These are phyloP conservation scores for Oxytorus armatus DNA, from an alignment of 2,888 invertebrate genomes.

Conservation along the genomic window DNA sequence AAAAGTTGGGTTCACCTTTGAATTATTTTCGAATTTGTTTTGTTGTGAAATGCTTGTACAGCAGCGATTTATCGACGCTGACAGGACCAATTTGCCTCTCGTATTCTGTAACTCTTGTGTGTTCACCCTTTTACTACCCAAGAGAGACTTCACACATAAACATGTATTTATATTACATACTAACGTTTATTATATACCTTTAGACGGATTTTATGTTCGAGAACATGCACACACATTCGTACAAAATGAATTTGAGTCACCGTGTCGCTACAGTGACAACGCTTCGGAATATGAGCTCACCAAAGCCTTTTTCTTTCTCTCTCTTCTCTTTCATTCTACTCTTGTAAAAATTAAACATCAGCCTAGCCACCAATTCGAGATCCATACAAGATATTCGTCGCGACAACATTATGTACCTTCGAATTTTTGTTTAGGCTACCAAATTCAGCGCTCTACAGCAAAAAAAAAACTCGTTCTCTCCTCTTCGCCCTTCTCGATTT, in stretches of 20 bases:
- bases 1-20: neutral
- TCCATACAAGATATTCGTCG: slow-evolving; percentile 47
- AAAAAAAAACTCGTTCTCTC: neutral
- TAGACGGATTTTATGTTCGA: slow-evolving; percentile 20
- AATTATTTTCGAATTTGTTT: slow-evolving; percentile 23
- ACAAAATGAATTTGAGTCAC: slow-evolving; percentile 20
- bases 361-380: slow-evolving; percentile 47
- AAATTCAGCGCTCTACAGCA: slow-evolving; percentile 28
- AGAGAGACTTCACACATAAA: slow-evolving; percentile 2
- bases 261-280: slow-evolving; percentile 31
- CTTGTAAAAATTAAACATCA: slow-evolving; percentile 45
- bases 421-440: slow-evolving; percentile 61
- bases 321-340: slow-evolving; percentile 22
- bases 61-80: slow-evolving; percentile 61
- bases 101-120: neutral
- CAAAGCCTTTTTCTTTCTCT: neutral
- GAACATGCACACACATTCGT: neutral
- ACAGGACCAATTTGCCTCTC: slow-evolving; percentile 57
- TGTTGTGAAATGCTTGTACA: slow-evolving; percentile 19
- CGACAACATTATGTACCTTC: slow-evolving; percentile 52
- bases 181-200: slow-evolving; percentile 19
- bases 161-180: neutral
- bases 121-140: slow-evolving; percentile 20
- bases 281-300: slow-evolving; percentile 19
- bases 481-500: neutral